Evolutionary conservation across 2,113 vertebrate species (phyloP).

Genomic region (Cygnus atratus): DNA sequence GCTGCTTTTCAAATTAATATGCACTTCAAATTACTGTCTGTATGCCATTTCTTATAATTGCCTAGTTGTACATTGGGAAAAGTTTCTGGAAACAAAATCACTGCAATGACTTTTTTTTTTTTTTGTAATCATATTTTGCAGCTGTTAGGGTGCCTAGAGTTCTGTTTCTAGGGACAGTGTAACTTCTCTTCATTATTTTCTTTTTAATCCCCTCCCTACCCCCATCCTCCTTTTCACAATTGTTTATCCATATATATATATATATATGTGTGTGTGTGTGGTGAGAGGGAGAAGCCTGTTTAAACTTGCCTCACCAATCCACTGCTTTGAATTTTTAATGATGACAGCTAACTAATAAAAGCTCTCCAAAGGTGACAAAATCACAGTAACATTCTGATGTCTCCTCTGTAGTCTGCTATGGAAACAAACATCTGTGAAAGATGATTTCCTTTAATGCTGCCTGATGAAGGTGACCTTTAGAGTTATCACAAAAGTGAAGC

Average conservation of each 20-base stretch:
- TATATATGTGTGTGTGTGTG: too few relatives aligned
- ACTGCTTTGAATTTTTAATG: conserved; percentile 61
- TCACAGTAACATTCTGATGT: neutral
- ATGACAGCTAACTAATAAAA: conserved; percentile 56
- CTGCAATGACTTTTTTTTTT: neutral
- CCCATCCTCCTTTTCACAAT: neutral
- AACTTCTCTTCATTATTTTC: neutral
- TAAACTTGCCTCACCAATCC: neutral
- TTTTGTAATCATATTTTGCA: neutral
- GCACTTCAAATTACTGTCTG: neutral
- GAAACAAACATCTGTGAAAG: conserved; percentile 51
- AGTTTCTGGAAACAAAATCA: neutral
- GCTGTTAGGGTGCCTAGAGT: neutral
- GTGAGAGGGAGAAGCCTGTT: neutral
- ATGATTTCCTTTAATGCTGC: conserved; percentile 5
- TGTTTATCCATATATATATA: neutral
- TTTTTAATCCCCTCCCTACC: neutral
- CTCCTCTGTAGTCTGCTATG: neutral
- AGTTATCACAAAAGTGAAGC: neutral
- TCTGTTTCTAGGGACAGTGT: neutral
- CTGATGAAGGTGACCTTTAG: conserved; percentile 24
- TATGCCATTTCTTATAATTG: neutral
- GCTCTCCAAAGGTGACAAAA: conserved; percentile 10
- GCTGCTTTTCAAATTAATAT: neutral
- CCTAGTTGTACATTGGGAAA: neutral